phyloP scores from a whole-genome alignment of 2,113 vertebrate genomes.

The Apaloderma vittatum region DNA sequence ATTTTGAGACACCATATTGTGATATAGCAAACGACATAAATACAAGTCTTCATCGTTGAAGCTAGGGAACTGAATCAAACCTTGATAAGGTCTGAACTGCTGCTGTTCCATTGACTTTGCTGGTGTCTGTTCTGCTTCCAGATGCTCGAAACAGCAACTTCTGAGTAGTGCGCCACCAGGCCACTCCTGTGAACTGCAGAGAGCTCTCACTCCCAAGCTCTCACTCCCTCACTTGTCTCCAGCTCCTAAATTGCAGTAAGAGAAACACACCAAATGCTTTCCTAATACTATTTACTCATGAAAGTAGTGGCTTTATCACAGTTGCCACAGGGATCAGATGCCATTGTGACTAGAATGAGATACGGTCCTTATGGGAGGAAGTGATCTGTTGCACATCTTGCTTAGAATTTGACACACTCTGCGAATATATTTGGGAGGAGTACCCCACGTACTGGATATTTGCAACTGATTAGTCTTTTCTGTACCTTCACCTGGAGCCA shows the following conservation, averaged over 20 bases:
- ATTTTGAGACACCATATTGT: constrained; percentile 42
- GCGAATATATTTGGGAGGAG: background rate
- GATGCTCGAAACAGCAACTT: background rate
- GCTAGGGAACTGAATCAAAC: background rate
- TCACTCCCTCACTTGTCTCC: background rate
- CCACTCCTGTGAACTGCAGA: background rate
- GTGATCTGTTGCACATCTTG: background rate
- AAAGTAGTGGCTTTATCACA: background rate
- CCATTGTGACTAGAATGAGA: background rate
- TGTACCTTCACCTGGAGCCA: background rate
- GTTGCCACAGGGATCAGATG: background rate
- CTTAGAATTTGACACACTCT: background rate
- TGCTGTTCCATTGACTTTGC: background rate
- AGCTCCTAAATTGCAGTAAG: background rate
- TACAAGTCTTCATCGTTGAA: background rate
- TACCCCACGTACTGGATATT: background rate
- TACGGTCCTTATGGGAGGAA: background rate
- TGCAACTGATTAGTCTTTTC: background rate
- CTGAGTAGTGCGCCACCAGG: background rate
- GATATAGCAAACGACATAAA: constrained; percentile 26
- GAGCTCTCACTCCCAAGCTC: background rate
- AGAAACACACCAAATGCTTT: background rate
- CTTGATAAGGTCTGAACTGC: background rate
- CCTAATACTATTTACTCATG: background rate
- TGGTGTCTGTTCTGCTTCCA: background rate